Evolutionary conservation across 2,888 invertebrate genomes (phyloP).

Genomic region (Steinernema carpocapsae): DNA sequence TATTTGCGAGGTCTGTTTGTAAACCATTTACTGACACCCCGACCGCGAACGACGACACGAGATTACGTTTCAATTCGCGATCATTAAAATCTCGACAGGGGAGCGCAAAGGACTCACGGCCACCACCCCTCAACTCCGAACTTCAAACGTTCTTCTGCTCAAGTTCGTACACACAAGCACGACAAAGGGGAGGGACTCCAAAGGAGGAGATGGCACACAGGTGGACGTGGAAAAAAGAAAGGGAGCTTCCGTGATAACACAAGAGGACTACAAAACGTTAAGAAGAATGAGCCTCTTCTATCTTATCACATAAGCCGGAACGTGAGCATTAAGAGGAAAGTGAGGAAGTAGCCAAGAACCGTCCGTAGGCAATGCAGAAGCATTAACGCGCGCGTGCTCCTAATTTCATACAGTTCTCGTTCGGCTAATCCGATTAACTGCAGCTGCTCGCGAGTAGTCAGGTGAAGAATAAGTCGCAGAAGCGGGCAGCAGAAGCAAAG

Average conservation of each 20-base stretch:
- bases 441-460: slow-evolving; percentile 34
- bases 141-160: background rate
- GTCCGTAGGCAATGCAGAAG: background rate
- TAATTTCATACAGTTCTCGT: slow-evolving; percentile 33
- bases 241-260: background rate
- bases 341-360: background rate
- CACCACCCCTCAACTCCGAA: background rate
- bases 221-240: background rate
- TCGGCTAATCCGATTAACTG: slow-evolving; percentile 22
- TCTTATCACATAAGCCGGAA: background rate
- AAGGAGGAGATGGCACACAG: background rate
- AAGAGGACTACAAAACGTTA: background rate
- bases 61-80: slow-evolving; percentile 33
- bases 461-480: slow-evolving; percentile 31
- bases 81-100: slow-evolving; percentile 23
- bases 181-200: background rate
- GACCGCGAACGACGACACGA: slow-evolving; percentile 30
- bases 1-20: slow-evolving; percentile 30
- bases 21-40: slow-evolving; percentile 34
- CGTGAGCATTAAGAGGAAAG: background rate
- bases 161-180: background rate
- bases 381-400: slow-evolving; percentile 28
- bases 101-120: background rate
- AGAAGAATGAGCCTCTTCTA: background rate
- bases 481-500: background rate